A percentile compares a stretch with the other conserved stretches of the same genome.
phyloP scores from a whole-genome alignment of 1,140 invertebrate species.

The Lordiphosa stackelbergi region DNA sequence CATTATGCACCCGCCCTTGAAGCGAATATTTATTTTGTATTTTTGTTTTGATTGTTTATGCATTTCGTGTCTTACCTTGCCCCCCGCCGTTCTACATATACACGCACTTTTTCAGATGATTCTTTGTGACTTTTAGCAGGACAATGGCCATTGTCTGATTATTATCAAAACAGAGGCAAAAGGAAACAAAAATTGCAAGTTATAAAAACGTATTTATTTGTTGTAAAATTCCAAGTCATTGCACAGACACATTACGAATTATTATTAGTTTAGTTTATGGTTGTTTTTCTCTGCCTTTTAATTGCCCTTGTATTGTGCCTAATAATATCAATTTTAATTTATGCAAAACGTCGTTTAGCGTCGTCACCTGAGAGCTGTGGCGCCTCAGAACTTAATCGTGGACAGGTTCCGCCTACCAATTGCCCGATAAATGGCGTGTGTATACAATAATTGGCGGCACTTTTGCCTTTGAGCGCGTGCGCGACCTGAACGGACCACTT shows the following conservation, averaged over 20 bases:
- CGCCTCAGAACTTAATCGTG: slow-evolving; percentile 28
- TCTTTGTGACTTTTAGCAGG: slow-evolving; percentile 30
- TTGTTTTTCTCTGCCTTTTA: slow-evolving; percentile 31
- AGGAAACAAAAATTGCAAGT: slow-evolving; percentile 20
- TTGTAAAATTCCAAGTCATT: slow-evolving; percentile 9
- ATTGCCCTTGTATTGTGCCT: slow-evolving; percentile 43
- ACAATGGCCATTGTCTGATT: slow-evolving; percentile 63
- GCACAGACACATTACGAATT: slow-evolving; percentile 1
- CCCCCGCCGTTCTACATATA: slow-evolving; percentile 17
- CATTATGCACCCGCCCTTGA: slow-evolving; percentile 6
- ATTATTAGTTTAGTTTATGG: slow-evolving; percentile 15
- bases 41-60: slow-evolving; percentile 10
- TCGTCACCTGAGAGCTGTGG: slow-evolving; percentile 49
- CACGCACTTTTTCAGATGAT: slow-evolving; percentile 12
- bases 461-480: slow-evolving; percentile 32
- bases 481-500: slow-evolving; percentile 25
- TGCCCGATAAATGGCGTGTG: slow-evolving; percentile 20
- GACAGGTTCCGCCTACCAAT: slow-evolving; percentile 16
- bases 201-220: slow-evolving; percentile 2
- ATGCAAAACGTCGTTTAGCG: slow-evolving; percentile 46
- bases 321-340: slow-evolving; percentile 53
- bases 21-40: slow-evolving; percentile 4
- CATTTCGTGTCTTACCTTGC: slow-evolving; percentile 3
- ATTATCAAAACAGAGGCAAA: slow-evolving; percentile 13
- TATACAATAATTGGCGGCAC: slow-evolving; percentile 48